Conservation (phyloP, 2,797 vertebrate species). For the Sciaenops ocellatus region DNA sequence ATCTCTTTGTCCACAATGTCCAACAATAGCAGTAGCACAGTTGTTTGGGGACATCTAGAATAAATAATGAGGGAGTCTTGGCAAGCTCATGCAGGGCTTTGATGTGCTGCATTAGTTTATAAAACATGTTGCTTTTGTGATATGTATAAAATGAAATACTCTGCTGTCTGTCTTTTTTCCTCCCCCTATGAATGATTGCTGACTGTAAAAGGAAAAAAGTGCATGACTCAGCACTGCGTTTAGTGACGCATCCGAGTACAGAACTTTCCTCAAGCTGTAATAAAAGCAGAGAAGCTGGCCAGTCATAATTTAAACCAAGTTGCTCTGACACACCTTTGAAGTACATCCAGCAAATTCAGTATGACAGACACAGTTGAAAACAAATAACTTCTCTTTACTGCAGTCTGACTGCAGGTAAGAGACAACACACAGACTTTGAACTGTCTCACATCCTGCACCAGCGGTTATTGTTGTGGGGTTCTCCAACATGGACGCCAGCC, state of each 20-base stretch:
- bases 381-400: constrained; percentile 16
- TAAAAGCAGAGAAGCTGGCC: constrained; percentile 30
- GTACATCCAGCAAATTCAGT: constrained; percentile 8
- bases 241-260: constrained; percentile 25
- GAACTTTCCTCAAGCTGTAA: constrained; percentile 39
- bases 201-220: constrained; percentile 21
- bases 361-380: constrained; percentile 11
- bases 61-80: constrained; percentile 30
- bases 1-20: constrained; percentile 2
- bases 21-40: constrained; percentile 14
- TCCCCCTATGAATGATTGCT: constrained; percentile 1
- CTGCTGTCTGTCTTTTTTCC: not conserved
- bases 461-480: constrained; percentile 15
- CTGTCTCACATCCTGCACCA: constrained; percentile 21
- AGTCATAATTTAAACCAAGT: constrained; percentile 43
- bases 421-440: constrained; percentile 11
- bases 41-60: constrained; percentile 28
- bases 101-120: constrained; percentile 1
- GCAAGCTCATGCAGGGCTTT: constrained; percentile 3
- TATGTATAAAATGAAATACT: constrained; percentile 4
- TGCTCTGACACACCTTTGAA: constrained; percentile 30
- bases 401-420: constrained; percentile 29
- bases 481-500: constrained; percentile 48
- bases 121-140: constrained; percentile 9
- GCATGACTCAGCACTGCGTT: constrained; percentile 58